Evolutionary conservation across 1,140 invertebrate genomes (phyloP), one percentile per base, ranked within the genome.

Genomic region (Megathymus violae): DNA sequence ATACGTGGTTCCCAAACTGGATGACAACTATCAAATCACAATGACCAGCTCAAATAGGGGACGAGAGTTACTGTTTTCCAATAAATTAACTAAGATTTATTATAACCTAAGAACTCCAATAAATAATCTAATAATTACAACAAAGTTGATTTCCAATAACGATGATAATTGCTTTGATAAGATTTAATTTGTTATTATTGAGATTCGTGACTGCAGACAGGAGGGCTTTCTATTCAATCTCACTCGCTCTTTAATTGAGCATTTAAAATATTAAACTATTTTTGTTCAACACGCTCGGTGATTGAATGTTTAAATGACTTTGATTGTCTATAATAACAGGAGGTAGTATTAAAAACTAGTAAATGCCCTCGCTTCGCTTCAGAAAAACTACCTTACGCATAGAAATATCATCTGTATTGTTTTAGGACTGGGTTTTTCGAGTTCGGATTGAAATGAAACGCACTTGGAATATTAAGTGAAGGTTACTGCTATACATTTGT

Each of bases 131-230:
- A 56, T 31, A 56, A 56, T 56, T 56, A 44, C 17, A 44, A 44
- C 52, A 56, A 56, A 43, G 27, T 44, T 56, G 27, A 56, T 31
- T 22, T 56, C 22, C 22, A 44, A 56, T 56, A 56, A 44, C 22
- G 22, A 54, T 41, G 52, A 56, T 56, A 56, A 56, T 56, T 56
- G 52, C 52, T 44, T 56, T 19, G 52, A 56, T 56, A 56, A 56
- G 40, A 56, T 56, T 56, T 56, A 56, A 56, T 56, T 56, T 56
- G 52, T 56, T 56, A 56, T 44, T 56, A 56, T 56, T 25, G 52
- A 56, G 38, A 56, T 44, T 56, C 52, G 52, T 56, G 52, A 56
- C 52, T 44, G n/a, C n/a, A n/a, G 36, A 25, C 51, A 43, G 38
- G 51, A 25, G 48, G 16, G 52, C 52, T 56, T 56, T 56, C 52